Percentiles rank a stretch among this genome's conserved stretches.
Evolutionary conservation across 37 sponge, comb jelly and placozoan genomes (phyloP).

Genomic region (Mnemiopsis leidyi): DNA sequence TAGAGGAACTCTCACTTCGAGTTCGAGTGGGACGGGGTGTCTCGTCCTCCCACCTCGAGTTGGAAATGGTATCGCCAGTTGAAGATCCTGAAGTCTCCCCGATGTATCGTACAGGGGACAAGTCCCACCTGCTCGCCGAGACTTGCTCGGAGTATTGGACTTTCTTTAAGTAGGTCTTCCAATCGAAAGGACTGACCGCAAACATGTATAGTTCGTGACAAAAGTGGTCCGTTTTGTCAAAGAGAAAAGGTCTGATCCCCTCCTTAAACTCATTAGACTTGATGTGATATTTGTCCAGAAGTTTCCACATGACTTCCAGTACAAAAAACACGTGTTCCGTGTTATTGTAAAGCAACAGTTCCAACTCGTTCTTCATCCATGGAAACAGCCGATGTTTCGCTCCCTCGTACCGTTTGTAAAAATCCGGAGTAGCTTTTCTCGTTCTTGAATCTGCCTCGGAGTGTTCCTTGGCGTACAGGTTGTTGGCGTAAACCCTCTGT

Average conservation of each 20-base stretch:
- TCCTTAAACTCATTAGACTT: conserved; percentile 24
- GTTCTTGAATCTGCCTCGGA: neutral
- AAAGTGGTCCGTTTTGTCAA: conserved; percentile 43
- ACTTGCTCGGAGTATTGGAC: neutral
- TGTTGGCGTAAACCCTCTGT: conserved; percentile 12
- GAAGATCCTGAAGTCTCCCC: neutral
- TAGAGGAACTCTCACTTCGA: neutral
- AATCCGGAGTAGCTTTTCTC: neutral
- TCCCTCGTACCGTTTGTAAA: conserved; percentile 16
- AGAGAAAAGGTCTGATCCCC: neutral
- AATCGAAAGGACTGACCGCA: conserved; percentile 22
- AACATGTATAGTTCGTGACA: conserved; percentile 62
- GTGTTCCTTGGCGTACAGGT: neutral
- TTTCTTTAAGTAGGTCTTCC: conserved; percentile 37
- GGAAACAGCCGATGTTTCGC: conserved; percentile 44
- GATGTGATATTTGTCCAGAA: conserved; percentile 52
- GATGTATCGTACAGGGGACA: conserved; percentile 32
- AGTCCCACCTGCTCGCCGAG: neutral
- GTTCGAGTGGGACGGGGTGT: neutral
- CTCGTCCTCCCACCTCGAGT: conserved; percentile 40
- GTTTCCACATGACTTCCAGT: conserved; percentile 36
- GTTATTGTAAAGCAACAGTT: conserved; percentile 23
- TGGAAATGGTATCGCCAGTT: conserved; percentile 2
- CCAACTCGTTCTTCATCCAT: neutral
- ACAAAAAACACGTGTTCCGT: neutral